These are phyloP conservation scores for Mechanitis messenoides DNA, from an alignment of 2,888 invertebrate species.

Conservation along the genomic window DNA sequence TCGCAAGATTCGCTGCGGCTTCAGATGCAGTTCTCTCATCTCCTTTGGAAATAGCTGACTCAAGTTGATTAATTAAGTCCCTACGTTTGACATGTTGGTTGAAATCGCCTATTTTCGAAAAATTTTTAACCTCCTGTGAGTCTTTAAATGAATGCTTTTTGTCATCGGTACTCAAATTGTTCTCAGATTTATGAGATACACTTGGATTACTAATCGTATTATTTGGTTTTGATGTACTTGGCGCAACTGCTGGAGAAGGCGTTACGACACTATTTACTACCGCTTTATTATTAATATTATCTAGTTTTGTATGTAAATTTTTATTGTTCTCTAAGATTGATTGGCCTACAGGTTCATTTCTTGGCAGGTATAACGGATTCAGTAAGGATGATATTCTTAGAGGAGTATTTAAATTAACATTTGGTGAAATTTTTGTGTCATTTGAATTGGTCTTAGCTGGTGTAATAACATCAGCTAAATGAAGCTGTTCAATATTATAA, in stretches of 20 bases:
- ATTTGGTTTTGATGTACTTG: conserved; percentile 7
- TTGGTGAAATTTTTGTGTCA: not conserved
- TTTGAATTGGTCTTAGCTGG: not conserved
- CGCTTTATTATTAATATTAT: not conserved
- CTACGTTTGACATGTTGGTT: conserved; percentile 56
- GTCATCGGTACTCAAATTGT: conserved; percentile 2
- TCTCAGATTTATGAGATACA: conserved; percentile 5
- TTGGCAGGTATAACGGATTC: conserved; percentile 37
- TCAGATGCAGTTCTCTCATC: conserved; percentile 85
- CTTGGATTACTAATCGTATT: not conserved
- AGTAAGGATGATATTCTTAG: conserved; percentile 61
- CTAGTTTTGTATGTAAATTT: conserved; percentile 1
- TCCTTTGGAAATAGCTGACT: conserved; percentile 86
- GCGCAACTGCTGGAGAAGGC: not conserved
- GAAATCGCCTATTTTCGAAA: conserved; percentile 27
- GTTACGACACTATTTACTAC: not conserved
- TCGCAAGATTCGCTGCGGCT: conserved; percentile 85
- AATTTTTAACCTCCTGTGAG: conserved; percentile 2
- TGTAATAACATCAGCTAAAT: conserved; percentile 14
- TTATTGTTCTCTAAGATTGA: conserved; percentile 3
- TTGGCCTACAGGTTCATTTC: conserved; percentile 22
- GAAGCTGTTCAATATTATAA: conserved; percentile 13
- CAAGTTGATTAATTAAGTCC: conserved; percentile 80
- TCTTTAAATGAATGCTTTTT: conserved; percentile 3
- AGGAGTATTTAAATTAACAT: conserved; percentile 42